phyloP scores from a whole-genome alignment of 2,797 vertebrate species.

The Remorina albescens region DNA sequence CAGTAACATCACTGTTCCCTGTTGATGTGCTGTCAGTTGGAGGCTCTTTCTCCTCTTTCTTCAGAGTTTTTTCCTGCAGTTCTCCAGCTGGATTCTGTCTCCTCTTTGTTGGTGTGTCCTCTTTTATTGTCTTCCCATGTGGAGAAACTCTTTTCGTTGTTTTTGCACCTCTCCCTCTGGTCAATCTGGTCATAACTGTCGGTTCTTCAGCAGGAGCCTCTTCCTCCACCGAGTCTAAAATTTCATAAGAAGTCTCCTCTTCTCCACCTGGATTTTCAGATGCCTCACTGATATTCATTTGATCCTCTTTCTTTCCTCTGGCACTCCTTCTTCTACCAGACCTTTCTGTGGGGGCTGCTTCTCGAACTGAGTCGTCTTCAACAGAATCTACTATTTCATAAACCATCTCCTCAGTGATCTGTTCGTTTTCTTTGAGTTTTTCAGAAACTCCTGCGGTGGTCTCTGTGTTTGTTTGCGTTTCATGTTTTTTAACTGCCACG shows the following conservation, averaged over 20 bases:
- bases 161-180: slow-evolving; percentile 49
- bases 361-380: slow-evolving; percentile 24
- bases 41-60: slow-evolving; percentile 5
- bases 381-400: slow-evolving; percentile 54
- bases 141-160: background rate
- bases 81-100: slow-evolving; percentile 32
- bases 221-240: slow-evolving; percentile 65
- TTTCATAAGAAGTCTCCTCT: slow-evolving; percentile 29
- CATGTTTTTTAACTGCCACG: background rate
- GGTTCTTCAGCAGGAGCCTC: background rate
- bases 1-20: background rate
- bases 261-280: background rate
- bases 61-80: slow-evolving; percentile 9
- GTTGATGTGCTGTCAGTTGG: background rate
- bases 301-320: slow-evolving; percentile 45
- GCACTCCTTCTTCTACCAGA: slow-evolving; percentile 32
- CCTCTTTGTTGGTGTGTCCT: background rate
- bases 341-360: background rate
- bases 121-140: slow-evolving; percentile 6
- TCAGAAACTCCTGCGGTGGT: background rate
- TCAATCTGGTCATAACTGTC: background rate
- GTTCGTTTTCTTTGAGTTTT: slow-evolving; percentile 1
- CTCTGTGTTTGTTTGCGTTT: slow-evolving; percentile 6
- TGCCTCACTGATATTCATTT: background rate
- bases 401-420: slow-evolving; percentile 1